Evolutionary conservation across 35 echinoderm and acorn worm genomes (phyloP).

Genomic region (Amphiura filiformis): DNA sequence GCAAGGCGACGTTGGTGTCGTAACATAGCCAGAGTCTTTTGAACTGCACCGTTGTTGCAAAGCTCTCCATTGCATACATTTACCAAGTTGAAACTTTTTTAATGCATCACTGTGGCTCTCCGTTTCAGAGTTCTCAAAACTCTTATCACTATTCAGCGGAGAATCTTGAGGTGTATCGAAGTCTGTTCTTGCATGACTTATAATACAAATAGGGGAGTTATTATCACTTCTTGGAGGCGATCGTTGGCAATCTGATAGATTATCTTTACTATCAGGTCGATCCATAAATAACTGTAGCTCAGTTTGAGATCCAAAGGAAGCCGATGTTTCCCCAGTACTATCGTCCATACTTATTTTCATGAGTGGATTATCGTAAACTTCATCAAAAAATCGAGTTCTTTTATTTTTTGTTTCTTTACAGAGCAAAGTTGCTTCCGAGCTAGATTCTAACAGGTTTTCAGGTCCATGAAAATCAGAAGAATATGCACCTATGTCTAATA

Average conservation of each 20-base stretch:
- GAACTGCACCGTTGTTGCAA: not conserved
- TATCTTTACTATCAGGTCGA: not conserved
- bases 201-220: not conserved
- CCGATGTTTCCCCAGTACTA: not conserved
- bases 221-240: not conserved
- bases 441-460: conserved; percentile 1
- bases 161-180: not conserved
- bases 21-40: not conserved
- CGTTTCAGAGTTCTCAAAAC: not conserved
- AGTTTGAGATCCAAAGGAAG: not conserved
- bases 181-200: not conserved
- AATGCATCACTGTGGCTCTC: not conserved
- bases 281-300: not conserved
- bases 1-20: not conserved
- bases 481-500: not conserved
- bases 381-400: not conserved
- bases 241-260: not conserved
- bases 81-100: not conserved
- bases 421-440: not conserved
- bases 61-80: not conserved
- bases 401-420: not conserved
- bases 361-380: not conserved
- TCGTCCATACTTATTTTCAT: not conserved
- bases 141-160: not conserved
- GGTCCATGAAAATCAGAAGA: not conserved